Percentiles rank a stretch among this genome's conserved stretches.
phyloP scores from a whole-genome alignment of 2,113 vertebrate species.

The Gambusia holbrooki region DNA sequence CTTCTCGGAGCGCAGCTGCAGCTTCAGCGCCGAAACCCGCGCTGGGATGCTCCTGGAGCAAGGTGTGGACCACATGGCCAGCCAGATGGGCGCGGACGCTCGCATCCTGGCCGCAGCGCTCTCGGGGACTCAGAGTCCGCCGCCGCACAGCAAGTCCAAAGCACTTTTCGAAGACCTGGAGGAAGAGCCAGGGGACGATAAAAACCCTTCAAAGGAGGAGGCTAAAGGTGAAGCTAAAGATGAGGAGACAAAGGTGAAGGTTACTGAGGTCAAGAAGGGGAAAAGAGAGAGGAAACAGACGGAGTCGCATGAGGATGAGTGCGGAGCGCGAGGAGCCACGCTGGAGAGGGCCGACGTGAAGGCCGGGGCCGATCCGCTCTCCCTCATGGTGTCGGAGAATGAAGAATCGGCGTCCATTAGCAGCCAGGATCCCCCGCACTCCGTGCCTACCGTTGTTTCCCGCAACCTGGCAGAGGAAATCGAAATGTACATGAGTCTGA shows the following conservation, averaged over 20 bases:
- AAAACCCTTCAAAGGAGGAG: conserved; percentile 70
- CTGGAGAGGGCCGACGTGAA: conserved; percentile 91
- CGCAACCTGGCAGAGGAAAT: conserved; percentile 97
- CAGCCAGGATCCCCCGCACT: conserved; percentile 81
- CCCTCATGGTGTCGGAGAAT: conserved; percentile 86
- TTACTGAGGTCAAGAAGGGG: neutral
- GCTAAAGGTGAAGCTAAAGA: conserved; percentile 1
- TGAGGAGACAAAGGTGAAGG: neutral
- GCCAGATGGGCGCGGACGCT: conserved; percentile 94
- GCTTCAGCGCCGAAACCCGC: conserved; percentile 91
- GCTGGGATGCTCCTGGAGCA: conserved; percentile 91
- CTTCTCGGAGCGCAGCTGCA: conserved; percentile 92
- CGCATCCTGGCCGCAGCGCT: conserved; percentile 92
- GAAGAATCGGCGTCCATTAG: conserved; percentile 74
- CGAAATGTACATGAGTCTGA: conserved; percentile 96
- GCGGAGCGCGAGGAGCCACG: conserved; percentile 29
- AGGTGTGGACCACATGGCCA: conserved; percentile 87
- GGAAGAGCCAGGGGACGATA: conserved; percentile 63
- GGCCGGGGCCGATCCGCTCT: conserved; percentile 92
- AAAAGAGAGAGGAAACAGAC: conserved; percentile 25
- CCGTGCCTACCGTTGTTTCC: conserved; percentile 83
- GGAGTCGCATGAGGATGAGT: conserved; percentile 51
- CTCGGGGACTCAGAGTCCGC: conserved; percentile 75
- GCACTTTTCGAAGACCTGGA: conserved; percentile 75
- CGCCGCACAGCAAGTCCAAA: conserved; percentile 40